Evolutionary conservation across 1,140 invertebrate genomes (phyloP), one percentile per base, ranked within the genome.

Genomic region (Zaprionus vittiger): DNA sequence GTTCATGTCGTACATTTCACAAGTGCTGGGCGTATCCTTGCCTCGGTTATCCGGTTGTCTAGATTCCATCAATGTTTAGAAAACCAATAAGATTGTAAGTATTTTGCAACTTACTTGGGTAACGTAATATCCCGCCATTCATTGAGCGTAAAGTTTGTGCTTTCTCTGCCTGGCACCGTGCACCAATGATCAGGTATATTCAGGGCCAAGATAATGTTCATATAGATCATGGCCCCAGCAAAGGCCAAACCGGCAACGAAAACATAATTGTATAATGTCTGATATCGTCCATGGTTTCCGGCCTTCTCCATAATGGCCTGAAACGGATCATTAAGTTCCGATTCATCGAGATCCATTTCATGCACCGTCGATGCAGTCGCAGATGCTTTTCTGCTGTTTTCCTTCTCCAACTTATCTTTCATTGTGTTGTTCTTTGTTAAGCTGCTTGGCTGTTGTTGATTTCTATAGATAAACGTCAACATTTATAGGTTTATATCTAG

Each of bases 141-240:
- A 5, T 93, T 85, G 15, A 93, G n/a, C 1, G 93, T 91, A 24
- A 93, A 92, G 79, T 94, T 94, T 3, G 93, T 93, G 2, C 79
- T 65, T 28, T 93, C 92, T 31, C 93, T 83, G 20, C 94, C 94
- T 1, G 94, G 93, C 14, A 94, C 94, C 37, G 93, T 84, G 72
- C 94, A 95, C 94, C 94, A 94, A 67, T 95, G 94, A 41, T 94
- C 93, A 0, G 94, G 94, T 67, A 93, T 91, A 15, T 93, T 92
- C 31, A 94, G 81, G 2, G 93, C 93, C 73, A 95, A 84, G 22
- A 95, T 93, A 7, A 94, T 90, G 66, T 94, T 94, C 83, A 94
- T 93, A 67, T 93, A 93, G 17, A 91, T 81, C 93, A 94, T 93
- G 20, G 93, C 91, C 0, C 89, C 87, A 22, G 91, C 79, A 4